These are phyloP conservation scores for Marmota monax DNA, from an alignment of 2,113 vertebrate species.

Conservation along the genomic window DNA sequence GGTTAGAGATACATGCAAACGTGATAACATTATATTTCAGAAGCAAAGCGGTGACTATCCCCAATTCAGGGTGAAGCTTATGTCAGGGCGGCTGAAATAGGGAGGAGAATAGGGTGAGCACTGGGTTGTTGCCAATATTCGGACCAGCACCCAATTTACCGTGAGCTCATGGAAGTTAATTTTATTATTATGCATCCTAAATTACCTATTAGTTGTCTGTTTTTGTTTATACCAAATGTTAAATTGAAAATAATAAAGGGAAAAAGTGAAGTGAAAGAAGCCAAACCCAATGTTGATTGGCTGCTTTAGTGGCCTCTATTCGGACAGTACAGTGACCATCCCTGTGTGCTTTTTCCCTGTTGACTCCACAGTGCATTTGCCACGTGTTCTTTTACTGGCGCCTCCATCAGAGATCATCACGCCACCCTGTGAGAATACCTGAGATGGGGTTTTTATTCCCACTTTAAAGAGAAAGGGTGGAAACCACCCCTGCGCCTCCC, in stretches of 20 bases:
- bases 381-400: not conserved
- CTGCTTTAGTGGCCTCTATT: not conserved
- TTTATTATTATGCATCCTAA: not conserved
- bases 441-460: not conserved
- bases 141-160: not conserved
- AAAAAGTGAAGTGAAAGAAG: not conserved
- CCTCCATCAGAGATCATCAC: not conserved
- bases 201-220: not conserved
- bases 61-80: not conserved
- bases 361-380: not conserved
- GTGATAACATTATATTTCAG: conserved; percentile 23
- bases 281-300: not conserved
- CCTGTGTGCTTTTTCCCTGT: not conserved
- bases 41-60: not conserved
- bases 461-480: not conserved
- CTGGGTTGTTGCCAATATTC: not conserved
- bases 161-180: not conserved
- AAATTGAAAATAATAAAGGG: conserved; percentile 17
- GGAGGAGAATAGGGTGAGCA: too few species aligned
- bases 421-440: not conserved
- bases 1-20: not conserved
- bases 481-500: not conserved
- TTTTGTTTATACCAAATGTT: not conserved
- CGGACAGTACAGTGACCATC: not conserved
- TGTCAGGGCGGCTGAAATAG: not conserved